Base-by-base conservation (phyloP, 1,140 invertebrate genomes). In the Helicoverpa zea region DNA sequence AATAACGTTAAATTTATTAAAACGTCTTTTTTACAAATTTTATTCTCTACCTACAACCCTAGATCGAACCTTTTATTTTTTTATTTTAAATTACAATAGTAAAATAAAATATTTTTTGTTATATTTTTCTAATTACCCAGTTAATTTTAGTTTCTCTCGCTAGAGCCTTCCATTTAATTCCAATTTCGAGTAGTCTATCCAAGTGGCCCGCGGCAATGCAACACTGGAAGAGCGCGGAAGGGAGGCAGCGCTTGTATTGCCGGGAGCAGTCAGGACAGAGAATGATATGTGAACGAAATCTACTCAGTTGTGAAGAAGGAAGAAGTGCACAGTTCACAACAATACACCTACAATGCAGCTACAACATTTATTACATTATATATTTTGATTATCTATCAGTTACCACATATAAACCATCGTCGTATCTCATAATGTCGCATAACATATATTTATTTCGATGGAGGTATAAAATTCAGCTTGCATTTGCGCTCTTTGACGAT, bases 11-110 rank as follows among this genome's bases (percentile, higher is more conserved):
- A 9, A 70, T 73, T 73, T 73, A 58, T 16, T 51, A 64, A 51
- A 52, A 16, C 43, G 18, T 54, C 9, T 49, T 66, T 61, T 75
- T 66, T 56, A 47, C 83, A 84, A 86, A 88, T 88, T 88, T 92
- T 89, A 90, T 89, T 89, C 58, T 72, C 89, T 92, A 92, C 81
- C 90, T 92, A 90, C 84, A 66, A 80, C 52, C 81, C 80, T 84
- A 87, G 81, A 63, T 75, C 80, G 35, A 80, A 83, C 68, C 70
- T 68, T 80, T 63, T 81, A 70, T 43, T 76, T 76, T 64, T 86
- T 61, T 54, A 70, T 77, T 86, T 88, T 87, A 80, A 85, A 82
- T 84, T 83, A 86, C 83, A 81, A 83, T 83, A 83, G 49, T 80
- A 83, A 81, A 81, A 82, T 83, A 86, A 85, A 81, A 82, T 81